Evolutionary conservation across 2,888 invertebrate genomes (phyloP).

Genomic region (Macaria liturata): DNA sequence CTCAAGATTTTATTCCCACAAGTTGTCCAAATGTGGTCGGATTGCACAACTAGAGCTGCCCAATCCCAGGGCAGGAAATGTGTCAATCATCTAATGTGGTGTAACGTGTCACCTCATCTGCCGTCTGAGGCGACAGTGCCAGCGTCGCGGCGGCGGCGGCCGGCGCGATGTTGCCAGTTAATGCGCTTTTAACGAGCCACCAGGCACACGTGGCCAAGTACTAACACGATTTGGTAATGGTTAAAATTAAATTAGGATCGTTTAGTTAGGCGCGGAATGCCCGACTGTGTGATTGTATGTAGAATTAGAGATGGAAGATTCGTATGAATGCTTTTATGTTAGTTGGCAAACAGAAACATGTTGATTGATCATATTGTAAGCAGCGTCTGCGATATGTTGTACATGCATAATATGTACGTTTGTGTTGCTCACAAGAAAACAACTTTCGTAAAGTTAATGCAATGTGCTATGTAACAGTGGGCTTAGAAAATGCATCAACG

Average conservation of each 20-base stretch:
- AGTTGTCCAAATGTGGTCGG: constrained; percentile 16
- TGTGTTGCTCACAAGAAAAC: too few species aligned
- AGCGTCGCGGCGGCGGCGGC: constrained; percentile 35
- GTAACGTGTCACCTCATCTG: constrained; percentile 36
- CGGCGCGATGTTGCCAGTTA: constrained; percentile 39
- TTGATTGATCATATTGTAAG: too few species aligned
- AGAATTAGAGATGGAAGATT: background rate
- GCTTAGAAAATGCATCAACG: too few species aligned
- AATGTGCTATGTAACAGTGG: too few species aligned
- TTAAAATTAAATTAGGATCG: constrained; percentile 42
- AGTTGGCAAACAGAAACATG: too few species aligned
- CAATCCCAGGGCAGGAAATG: constrained; percentile 31
- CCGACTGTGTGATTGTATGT: background rate
- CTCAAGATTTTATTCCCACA: constrained; percentile 1
- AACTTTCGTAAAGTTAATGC: too few species aligned
- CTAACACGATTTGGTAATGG: constrained; percentile 36
- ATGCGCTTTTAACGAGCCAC: constrained; percentile 65
- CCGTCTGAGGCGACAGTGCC: constrained; percentile 19
- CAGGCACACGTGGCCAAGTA: constrained; percentile 49
- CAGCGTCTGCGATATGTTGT: too few species aligned
- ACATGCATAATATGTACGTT: too few species aligned
- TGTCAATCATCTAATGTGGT: constrained; percentile 34
- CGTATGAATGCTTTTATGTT: too few species aligned
- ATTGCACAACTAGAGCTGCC: constrained; percentile 23
- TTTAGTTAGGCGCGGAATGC: constrained; percentile 6